Base-by-base conservation (phyloP, 2,113 vertebrate genomes). In the Coturnix japonica region DNA sequence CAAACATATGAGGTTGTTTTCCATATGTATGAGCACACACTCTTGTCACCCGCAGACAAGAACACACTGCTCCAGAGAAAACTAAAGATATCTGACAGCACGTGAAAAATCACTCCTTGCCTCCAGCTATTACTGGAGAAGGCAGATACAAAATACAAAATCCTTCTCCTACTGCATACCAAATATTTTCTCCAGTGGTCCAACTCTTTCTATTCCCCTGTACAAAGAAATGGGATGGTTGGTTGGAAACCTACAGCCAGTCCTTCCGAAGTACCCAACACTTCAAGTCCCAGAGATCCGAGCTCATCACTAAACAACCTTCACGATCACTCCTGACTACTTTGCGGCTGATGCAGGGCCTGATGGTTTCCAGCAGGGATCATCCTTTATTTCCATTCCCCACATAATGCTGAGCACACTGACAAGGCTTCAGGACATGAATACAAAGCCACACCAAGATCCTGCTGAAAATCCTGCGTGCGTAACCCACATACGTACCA, bases 1-100 rank as follows among this genome's bases (percentile, higher is more conserved):
- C 23, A 72, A 78, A 44, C 6, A 1, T 15, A 13, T 0, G 4
- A 72, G 26, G 56, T 19, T 26, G 47, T 41, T 25, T 76, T 43
- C 59, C 70, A 22, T 14, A 13, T 0, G 0, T 0, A 33, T n/a
- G 22, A 41, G 16, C 11, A 3, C 8, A 14, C 6, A 1, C 51
- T 28, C 44, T 0, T 2, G 8, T 47, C 53, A 90, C 6, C 6
- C 37, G 31, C 46, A 54, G 21, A 61, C 56, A 7, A 64, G 23
- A 75, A 54, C 3, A 46, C 3, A 0, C 30, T 59, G 64, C 59
- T 70, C 54, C 44, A 72, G 11, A 73, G 19, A 85, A 78, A 73
- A 37, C 30, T 41, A 35, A 17, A 69, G 44, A 22, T 30, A 57
- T 3, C 17, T 69, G 63, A 76, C 12, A 70, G 54, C n/a, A 76